A percentile compares a stretch with the other conserved stretches of the same genome.
Conservation (phyloP, 2,113 vertebrate species). For the Poeciliopsis prolifica region DNA sequence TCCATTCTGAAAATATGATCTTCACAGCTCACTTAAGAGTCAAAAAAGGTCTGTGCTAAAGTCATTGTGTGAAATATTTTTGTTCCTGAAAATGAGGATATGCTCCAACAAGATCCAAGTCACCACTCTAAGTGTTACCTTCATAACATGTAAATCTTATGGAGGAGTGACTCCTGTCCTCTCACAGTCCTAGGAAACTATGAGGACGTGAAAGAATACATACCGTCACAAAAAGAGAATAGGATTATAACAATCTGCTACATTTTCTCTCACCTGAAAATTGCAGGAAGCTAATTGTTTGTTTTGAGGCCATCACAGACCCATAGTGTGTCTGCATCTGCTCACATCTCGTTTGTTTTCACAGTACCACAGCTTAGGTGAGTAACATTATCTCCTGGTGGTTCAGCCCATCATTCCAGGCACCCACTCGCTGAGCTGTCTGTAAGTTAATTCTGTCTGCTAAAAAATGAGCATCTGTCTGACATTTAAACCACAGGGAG, state of each 20-base stretch:
- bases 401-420: conserved; percentile 58
- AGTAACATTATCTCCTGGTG: conserved; percentile 61
- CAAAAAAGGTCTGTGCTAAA: conserved; percentile 22
- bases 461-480: conserved; percentile 64
- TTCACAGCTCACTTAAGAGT: conserved; percentile 28
- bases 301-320: conserved; percentile 39
- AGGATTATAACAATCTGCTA: conserved; percentile 7
- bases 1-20: not conserved
- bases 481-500: conserved; percentile 73
- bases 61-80: conserved; percentile 21
- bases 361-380: conserved; percentile 55
- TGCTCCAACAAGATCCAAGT: not conserved
- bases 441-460: conserved; percentile 71
- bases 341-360: conserved; percentile 46
- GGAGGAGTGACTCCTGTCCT: conserved; percentile 25
- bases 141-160: conserved; percentile 28
- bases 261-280: conserved; percentile 20
- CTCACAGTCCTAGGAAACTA: conserved; percentile 33
- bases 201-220: not conserved
- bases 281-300: conserved; percentile 10
- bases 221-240: conserved; percentile 7
- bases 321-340: conserved; percentile 37
- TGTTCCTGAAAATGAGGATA: not conserved
- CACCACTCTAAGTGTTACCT: conserved; percentile 12
- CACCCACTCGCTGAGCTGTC: conserved; percentile 53